Evolutionary conservation across 2,113 vertebrate genomes (phyloP).

Genomic region (Chlorodrepanis virens): DNA sequence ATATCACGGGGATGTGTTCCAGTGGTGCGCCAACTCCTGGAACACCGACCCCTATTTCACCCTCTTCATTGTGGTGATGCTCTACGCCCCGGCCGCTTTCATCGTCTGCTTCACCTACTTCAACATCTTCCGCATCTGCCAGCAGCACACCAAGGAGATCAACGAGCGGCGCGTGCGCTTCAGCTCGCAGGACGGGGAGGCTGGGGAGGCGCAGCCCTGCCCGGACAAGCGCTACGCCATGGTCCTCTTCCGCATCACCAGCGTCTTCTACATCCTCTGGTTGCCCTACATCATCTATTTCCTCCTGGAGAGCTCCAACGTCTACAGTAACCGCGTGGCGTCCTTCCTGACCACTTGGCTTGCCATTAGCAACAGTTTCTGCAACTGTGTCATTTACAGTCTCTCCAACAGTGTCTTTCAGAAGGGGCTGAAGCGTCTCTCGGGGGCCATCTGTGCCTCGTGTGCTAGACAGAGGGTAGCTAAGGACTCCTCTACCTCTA

Average conservation of each 20-base stretch:
- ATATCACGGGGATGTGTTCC: slow-evolving; percentile 94
- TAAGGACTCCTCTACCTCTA: slow-evolving; percentile 75
- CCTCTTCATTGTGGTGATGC: slow-evolving; percentile 88
- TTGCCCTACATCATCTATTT: slow-evolving; percentile 98
- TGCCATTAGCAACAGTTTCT: slow-evolving; percentile 99
- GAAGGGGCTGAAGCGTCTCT: slow-evolving; percentile 91
- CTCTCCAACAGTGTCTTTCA: slow-evolving; percentile 98
- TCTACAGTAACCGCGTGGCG: slow-evolving; percentile 82
- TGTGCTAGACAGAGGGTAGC: slow-evolving; percentile 79
- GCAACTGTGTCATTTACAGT: slow-evolving; percentile 99
- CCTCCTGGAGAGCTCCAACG: slow-evolving; percentile 89
- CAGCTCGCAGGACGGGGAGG: slow-evolving; percentile 80
- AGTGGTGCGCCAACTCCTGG: slow-evolving; percentile 90
- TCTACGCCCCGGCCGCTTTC: slow-evolving; percentile 92
- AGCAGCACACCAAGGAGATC: slow-evolving; percentile 95
- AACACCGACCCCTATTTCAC: slow-evolving; percentile 87
- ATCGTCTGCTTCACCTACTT: slow-evolving; percentile 96
- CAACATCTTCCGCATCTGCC: slow-evolving; percentile 98
- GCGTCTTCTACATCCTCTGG: slow-evolving; percentile 98
- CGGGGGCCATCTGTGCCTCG: slow-evolving; percentile 83
- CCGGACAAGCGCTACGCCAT: slow-evolving; percentile 94
- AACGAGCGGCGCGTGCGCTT: slow-evolving; percentile 91
- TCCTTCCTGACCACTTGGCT: slow-evolving; percentile 98
- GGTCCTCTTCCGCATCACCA: slow-evolving; percentile 96
- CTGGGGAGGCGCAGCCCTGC: slow-evolving; percentile 78